Base-by-base conservation (phyloP, 2,888 invertebrate genomes). In the Drosophila anomalipes region DNA sequence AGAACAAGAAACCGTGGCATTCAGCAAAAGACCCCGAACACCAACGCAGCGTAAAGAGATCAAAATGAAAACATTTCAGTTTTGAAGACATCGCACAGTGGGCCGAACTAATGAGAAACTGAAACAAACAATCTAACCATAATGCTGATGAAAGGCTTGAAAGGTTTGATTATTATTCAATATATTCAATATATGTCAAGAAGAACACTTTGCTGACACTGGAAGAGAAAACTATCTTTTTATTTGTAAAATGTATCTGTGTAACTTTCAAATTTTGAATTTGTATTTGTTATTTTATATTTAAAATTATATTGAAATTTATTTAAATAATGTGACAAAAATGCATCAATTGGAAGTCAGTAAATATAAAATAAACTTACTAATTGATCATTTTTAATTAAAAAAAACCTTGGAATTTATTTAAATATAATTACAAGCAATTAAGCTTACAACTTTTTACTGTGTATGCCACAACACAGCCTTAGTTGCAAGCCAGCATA, bases 31-130 rank as follows among this genome's bases (percentile, higher is more conserved):
- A 77, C 41, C 65, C 58, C 79, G 69, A 79, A 73, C 77, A 75
- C 82, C 89, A 89, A 87, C 82, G 81, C 86, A 88, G 84, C 90
- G 87, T 89, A 86, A 82, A 88, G 87, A 88, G 87, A 88, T 88
- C 87, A 89, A 88, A 88, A 88, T 88, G 86, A 88, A 89, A 82
- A 87, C 90, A 89, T 88, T 87, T 86, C 65, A 76, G 82, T 58
- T 59, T 35, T 56, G 57, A 53, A 63, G 70, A 69, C 74, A 82
- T 64, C 44, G 80, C 79, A 79, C 79, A 77, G 19, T 79, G 79
- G 49, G 1, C 1, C 61, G 10, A 62, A 26, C 4, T 35, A 3
- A 0, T 1, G 3, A 4, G 1, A 19, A 47, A 37, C 30, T 30
- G 5, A 5, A 3, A 7, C 30, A 52, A 28, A 32, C 30, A n/a